A percentile compares a stretch with the other conserved stretches of the same genome.
These are phyloP conservation scores for Coptodon bakossiorum DNA, from an alignment of 2,113 vertebrate species.

Conservation along the genomic window DNA sequence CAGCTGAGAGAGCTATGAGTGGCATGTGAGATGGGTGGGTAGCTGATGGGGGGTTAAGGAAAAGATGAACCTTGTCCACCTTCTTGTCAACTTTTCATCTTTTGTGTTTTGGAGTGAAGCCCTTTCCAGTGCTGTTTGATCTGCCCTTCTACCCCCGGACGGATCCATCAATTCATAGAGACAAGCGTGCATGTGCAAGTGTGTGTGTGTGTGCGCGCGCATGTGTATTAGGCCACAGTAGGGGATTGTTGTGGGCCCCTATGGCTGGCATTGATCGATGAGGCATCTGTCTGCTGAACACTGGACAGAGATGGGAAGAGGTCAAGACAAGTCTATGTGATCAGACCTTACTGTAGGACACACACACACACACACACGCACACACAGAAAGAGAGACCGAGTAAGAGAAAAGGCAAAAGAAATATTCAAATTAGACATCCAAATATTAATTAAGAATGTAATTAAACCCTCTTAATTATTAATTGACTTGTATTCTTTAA, in stretches of 20 bases:
- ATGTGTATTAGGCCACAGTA: slow-evolving; percentile 35
- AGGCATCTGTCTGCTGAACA: slow-evolving; percentile 64
- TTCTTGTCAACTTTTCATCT: slow-evolving; percentile 60
- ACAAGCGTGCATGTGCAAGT: neutral
- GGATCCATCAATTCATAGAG: slow-evolving; percentile 54
- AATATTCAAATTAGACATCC: neutral
- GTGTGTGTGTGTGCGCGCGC: neutral
- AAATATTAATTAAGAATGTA: neutral
- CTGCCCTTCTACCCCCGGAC: slow-evolving; percentile 31
- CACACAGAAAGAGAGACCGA: rapidly evolving
- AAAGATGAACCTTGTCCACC: slow-evolving; percentile 57
- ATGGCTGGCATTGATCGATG: slow-evolving; percentile 73
- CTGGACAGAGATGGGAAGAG: slow-evolving; percentile 65
- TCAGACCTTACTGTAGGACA: slow-evolving; percentile 60
- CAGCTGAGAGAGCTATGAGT: neutral
- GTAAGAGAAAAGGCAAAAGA: neutral
- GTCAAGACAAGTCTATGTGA: slow-evolving; percentile 61
- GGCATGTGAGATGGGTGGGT: neutral
- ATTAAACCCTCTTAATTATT: neutral
- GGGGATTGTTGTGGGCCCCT: slow-evolving; percentile 59
- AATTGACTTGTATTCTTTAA: neutral
- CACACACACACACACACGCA: neutral
- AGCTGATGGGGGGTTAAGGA: neutral
- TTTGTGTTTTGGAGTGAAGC: slow-evolving; percentile 41
- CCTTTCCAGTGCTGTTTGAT: slow-evolving; percentile 47